phyloP scores from a whole-genome alignment of 2,113 vertebrate genomes.

The Hystrix brachyura region DNA sequence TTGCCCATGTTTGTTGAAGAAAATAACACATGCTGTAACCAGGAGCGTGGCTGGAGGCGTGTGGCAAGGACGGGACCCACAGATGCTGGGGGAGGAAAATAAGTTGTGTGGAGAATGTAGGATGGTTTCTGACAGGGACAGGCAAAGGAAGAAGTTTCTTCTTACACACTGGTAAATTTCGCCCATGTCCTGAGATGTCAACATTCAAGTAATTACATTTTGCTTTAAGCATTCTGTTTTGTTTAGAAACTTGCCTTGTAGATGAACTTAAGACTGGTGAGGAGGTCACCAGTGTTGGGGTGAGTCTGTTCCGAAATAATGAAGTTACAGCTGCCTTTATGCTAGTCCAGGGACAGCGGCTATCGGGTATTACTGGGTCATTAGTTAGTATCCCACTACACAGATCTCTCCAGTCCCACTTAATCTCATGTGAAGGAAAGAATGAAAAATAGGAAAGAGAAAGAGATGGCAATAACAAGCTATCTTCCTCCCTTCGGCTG shows the following conservation, averaged over 20 bases:
- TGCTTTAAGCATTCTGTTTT: neutral
- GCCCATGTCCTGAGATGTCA: neutral
- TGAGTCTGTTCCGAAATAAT: accelerated
- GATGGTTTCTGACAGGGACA: neutral
- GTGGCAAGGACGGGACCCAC: neutral
- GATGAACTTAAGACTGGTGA: neutral
- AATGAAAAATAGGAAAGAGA: neutral
- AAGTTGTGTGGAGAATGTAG: too few relatives aligned
- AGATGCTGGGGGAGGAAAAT: accelerated
- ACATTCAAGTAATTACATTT: accelerated
- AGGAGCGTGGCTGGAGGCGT: too few relatives aligned
- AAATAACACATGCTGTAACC: accelerated
- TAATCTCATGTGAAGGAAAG: accelerated
- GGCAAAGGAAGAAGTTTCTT: neutral
- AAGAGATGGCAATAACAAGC: accelerated
- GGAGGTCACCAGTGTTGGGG: accelerated
- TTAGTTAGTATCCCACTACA: accelerated
- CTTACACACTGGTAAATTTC: accelerated
- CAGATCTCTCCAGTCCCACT: accelerated
- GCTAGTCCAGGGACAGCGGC: too few relatives aligned
- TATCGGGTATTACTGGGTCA: accelerated
- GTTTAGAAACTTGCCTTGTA: neutral
- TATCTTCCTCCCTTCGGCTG: accelerated
- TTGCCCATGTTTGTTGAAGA: neutral
- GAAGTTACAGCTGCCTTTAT: accelerated